These are phyloP conservation scores for Brachyalestes nurse DNA, from an alignment of 2,797 vertebrate genomes.

Conservation along the genomic window DNA sequence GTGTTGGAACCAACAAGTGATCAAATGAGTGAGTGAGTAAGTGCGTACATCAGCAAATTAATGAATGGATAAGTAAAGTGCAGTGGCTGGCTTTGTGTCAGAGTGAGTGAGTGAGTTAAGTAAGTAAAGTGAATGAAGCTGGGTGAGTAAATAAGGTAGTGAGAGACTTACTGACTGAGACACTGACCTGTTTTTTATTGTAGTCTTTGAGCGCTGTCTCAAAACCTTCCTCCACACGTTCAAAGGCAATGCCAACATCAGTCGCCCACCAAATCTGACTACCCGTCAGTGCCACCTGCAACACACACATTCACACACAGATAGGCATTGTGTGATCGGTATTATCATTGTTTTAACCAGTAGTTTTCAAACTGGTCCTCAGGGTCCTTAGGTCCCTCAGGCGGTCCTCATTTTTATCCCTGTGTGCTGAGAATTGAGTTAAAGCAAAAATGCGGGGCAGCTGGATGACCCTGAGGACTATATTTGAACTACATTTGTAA, in stretches of 20 bases:
- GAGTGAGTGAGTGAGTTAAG: neutral
- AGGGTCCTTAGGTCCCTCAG: too few species aligned
- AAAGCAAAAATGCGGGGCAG: too few species aligned
- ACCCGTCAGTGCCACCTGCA: conserved; percentile 74
- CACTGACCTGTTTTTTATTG: conserved; percentile 76
- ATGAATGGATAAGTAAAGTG: neutral
- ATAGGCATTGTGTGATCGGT: neutral
- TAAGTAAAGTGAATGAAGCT: neutral
- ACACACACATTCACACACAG: conserved; percentile 24
- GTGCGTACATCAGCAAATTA: neutral
- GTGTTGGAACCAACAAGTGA: neutral
- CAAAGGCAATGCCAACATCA: conserved; percentile 80
- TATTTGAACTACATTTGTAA: neutral
- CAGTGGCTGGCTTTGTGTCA: neutral
- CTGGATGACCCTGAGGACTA: too few species aligned
- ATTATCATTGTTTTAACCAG: neutral
- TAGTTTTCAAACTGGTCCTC: too few species aligned
- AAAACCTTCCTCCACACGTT: conserved; percentile 78
- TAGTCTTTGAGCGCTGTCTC: conserved; percentile 81
- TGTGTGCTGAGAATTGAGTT: too few species aligned
- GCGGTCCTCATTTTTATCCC: too few species aligned
- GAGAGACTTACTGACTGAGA: neutral
- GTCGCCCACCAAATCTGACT: conserved; percentile 79
- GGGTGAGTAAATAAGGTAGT: neutral
- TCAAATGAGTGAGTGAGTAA: neutral